phyloP scores from a whole-genome alignment of 2,113 vertebrate genomes.

The Gallinago media region DNA sequence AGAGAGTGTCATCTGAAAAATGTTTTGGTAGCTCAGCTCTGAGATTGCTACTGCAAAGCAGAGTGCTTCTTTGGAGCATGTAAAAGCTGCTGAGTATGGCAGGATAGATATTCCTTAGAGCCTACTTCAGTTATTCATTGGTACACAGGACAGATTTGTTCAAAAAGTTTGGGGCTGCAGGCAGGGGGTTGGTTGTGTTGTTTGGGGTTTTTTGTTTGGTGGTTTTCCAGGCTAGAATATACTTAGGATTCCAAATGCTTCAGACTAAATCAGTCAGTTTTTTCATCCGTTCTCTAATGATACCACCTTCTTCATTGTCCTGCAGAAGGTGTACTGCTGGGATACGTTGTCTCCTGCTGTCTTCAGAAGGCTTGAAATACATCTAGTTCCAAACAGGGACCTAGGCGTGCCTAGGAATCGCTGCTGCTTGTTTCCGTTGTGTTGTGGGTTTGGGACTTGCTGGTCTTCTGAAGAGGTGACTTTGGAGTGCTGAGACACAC shows the following conservation, averaged over 20 bases:
- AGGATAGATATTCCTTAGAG: background rate
- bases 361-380: background rate
- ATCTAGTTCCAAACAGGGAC: background rate
- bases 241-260: background rate
- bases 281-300: background rate
- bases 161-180: background rate
- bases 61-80: background rate
- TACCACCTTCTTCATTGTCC: background rate
- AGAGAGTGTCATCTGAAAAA: background rate
- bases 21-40: background rate
- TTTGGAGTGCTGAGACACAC: background rate
- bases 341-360: background rate
- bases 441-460: background rate
- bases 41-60: background rate
- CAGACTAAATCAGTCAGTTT: background rate
- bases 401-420: background rate
- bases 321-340: background rate
- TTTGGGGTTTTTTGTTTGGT: background rate
- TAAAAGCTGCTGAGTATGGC: background rate
- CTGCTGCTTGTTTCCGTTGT: background rate
- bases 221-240: background rate
- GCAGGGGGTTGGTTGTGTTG: background rate
- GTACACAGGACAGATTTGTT: background rate
- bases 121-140: background rate
- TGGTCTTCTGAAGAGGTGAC: fast-evolving